Evolutionary conservation across 2,888 invertebrate genomes (phyloP).

Genomic region (Neocrepidodera transversa): DNA sequence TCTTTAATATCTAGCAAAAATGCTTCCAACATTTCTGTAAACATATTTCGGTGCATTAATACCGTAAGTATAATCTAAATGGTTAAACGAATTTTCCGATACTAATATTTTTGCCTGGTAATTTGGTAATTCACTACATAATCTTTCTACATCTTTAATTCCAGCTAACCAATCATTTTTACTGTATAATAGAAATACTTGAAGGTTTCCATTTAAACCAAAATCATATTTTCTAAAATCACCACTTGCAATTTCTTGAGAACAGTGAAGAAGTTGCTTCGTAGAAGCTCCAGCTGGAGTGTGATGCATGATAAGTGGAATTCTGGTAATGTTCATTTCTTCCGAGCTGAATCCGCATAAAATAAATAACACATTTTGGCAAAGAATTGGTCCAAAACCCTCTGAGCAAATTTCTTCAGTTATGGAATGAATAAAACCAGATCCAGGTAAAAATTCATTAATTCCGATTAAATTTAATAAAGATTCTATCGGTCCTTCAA

Average conservation of each 20-base stretch:
- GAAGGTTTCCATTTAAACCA: constrained; percentile 55
- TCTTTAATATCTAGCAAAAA: constrained; percentile 4
- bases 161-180: constrained; percentile 63
- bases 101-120: constrained; percentile 43
- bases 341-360: constrained; percentile 52
- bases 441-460: constrained; percentile 70
- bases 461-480: constrained; percentile 54
- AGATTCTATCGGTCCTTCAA: constrained; percentile 38
- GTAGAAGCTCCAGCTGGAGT: constrained; percentile 62
- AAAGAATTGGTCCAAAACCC: constrained; percentile 39
- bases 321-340: constrained; percentile 52
- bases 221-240: constrained; percentile 64
- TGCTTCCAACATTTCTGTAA: constrained; percentile 35
- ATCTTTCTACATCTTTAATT: constrained; percentile 44
- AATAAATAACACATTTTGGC: constrained; percentile 52
- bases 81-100: constrained; percentile 50
- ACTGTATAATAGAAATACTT: constrained; percentile 61
- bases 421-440: constrained; percentile 57
- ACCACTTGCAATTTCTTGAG: constrained; percentile 66
- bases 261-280: constrained; percentile 76
- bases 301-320: constrained; percentile 44
- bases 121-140: constrained; percentile 51
- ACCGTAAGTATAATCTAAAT: constrained; percentile 53
- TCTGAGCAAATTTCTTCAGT: constrained; percentile 20
- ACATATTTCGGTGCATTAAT: constrained; percentile 48